phyloP scores from a whole-genome alignment of 2,113 vertebrate species.

The Callospermophilus lateralis region DNA sequence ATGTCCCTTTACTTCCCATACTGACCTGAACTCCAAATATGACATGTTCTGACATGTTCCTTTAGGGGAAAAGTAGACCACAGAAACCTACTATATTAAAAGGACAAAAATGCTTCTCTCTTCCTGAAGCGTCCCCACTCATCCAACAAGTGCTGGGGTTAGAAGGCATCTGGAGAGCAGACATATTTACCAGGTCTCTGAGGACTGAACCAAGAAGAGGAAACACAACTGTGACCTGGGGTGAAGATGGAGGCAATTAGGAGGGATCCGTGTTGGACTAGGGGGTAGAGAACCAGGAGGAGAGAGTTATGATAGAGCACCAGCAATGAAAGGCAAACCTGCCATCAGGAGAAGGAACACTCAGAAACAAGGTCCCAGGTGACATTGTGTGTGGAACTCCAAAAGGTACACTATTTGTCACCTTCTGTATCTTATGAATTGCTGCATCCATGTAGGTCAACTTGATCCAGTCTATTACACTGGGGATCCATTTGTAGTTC shows the following conservation, averaged over 20 bases:
- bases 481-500: conserved; percentile 73
- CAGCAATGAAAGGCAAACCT: background rate
- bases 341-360: conserved; percentile 85
- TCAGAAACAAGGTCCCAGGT: conserved; percentile 77
- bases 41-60: background rate
- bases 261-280: background rate
- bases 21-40: background rate
- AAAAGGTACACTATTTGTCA: conserved; percentile 81
- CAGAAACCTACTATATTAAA: conserved; percentile 81
- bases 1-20: background rate
- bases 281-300: background rate
- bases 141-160: conserved; percentile 85
- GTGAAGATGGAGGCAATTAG: background rate
- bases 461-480: conserved; percentile 73
- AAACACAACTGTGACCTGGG: conserved; percentile 80
- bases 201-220: conserved; percentile 84
- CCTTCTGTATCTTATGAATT: conserved; percentile 84
- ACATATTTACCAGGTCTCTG: conserved; percentile 80
- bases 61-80: background rate
- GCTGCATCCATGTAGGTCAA: conserved; percentile 85
- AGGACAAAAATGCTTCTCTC: conserved; percentile 85
- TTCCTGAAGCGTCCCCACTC: conserved; percentile 84
- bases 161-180: conserved; percentile 78
- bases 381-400: conserved; percentile 79
- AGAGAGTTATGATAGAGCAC: too few species aligned